Evolutionary conservation across 2,113 vertebrate species (phyloP).

Genomic region (Pelobates fuscus): DNA sequence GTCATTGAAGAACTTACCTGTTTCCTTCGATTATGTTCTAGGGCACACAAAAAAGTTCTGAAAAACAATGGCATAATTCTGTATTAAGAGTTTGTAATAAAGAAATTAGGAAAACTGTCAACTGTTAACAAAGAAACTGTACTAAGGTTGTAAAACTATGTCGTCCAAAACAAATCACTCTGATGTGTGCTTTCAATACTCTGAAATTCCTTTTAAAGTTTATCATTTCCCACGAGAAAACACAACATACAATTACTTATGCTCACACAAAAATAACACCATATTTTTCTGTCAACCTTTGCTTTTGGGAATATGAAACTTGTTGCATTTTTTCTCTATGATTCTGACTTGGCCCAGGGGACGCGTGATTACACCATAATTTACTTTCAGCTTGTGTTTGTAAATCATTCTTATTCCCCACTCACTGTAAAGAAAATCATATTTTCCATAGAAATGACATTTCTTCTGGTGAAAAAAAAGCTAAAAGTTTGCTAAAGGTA

Average conservation of each 20-base stretch:
- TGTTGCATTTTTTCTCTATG: conserved; percentile 79
- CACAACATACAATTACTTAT: conserved; percentile 80
- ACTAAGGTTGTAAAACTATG: neutral
- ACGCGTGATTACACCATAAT: conserved; percentile 82
- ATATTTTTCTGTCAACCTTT: conserved; percentile 84
- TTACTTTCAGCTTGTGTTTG: conserved; percentile 80
- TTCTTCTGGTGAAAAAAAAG: conserved; percentile 58
- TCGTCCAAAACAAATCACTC: conserved; percentile 78
- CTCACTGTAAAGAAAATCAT: conserved; percentile 60
- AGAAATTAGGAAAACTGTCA: neutral
- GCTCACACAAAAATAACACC: conserved; percentile 80
- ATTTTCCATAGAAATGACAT: conserved; percentile 59
- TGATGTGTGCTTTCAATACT: conserved; percentile 75
- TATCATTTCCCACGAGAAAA: conserved; percentile 85
- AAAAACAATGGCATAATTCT: too few relatives aligned
- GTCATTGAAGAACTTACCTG: neutral
- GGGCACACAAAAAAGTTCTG: too few relatives aligned
- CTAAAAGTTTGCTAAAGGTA: conserved; percentile 2
- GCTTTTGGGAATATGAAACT: conserved; percentile 82
- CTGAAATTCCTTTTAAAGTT: conserved; percentile 82
- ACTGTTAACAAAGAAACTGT: neutral
- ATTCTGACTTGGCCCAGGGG: conserved; percentile 78
- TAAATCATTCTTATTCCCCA: conserved; percentile 84
- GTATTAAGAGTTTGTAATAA: neutral
- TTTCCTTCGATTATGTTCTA: neutral